Base-by-base conservation (phyloP, 2,797 vertebrate genomes). In the Eulemur albifrons region DNA sequence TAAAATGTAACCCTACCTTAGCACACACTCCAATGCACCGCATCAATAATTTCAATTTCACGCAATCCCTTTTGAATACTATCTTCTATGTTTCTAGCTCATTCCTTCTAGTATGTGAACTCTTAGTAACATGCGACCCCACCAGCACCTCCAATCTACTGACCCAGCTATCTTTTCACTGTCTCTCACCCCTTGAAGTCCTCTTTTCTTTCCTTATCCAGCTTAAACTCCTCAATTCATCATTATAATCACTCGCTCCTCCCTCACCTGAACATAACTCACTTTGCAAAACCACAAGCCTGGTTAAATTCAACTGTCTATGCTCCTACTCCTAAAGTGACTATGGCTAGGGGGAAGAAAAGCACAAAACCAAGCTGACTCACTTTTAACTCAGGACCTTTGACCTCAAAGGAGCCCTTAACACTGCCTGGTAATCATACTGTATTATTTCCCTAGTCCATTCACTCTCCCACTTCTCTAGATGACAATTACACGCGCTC, bases 1-100 rank as follows among this genome's bases (percentile, higher is more conserved):
- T 79, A 57, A 82, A 82, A 43, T 45, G 35, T 45, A 92, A 59
- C 12, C 23, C 43, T 67, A 52, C 48, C 20, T 73, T 30, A 84
- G 65, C 77, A 82, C 63, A 77, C 9, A 27, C 35, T 45, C 10
- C 23, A 90, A 72, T 35, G 11, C 2, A 73, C 65, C 27, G 59
- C 89, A 52, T 84, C 79, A 80, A 35, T 57, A 50, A 88, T 73
- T 45, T 92, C 72, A 94, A 61, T 85, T 91, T 84, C 25, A 84
- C 11, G 14, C 65, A 88, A 88, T 38, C 30, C 3, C 32, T 84
- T 75, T 38, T 75, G 52, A 83, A 83, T 32, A 91, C 8, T 9
- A 30, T 82, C 30, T n/a, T 89, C 43, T 79, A 45, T 45, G 30
- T 59, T 88, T 73, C 38, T 61, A 84, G 38, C 38, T 90, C 54